Evolutionary conservation across 2,797 vertebrate species (phyloP).

Genomic region (Neostethus bicornis): DNA sequence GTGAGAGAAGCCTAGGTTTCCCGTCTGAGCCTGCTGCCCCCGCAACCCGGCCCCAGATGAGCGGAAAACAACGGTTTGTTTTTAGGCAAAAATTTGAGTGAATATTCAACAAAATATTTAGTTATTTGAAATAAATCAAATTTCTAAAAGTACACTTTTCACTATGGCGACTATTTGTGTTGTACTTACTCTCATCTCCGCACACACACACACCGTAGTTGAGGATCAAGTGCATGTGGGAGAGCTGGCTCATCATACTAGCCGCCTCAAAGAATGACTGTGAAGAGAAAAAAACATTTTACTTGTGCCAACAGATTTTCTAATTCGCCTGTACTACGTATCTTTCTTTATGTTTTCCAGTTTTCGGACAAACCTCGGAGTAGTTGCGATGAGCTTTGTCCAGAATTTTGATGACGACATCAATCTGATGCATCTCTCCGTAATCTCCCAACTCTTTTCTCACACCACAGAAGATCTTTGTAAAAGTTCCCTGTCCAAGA

Average conservation of each 20-base stretch:
- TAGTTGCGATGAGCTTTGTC: slow-evolving; percentile 93
- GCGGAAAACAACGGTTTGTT: too few relatives aligned
- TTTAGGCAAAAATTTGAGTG: too few relatives aligned
- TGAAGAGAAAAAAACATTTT: slow-evolving; percentile 1
- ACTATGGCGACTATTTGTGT: not conserved
- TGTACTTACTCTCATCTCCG: slow-evolving; percentile 91
- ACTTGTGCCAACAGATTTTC: not conserved
- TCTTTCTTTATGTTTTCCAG: not conserved
- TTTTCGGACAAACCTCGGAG: slow-evolving; percentile 85
- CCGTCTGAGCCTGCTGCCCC: too few relatives aligned
- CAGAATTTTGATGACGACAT: slow-evolving; percentile 93
- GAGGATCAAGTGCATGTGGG: slow-evolving; percentile 94
- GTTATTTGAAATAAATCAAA: too few relatives aligned
- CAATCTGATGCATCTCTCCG: slow-evolving; percentile 90
- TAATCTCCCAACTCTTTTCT: slow-evolving; percentile 92
- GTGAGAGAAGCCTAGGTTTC: too few relatives aligned
- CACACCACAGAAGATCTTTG: slow-evolving; percentile 92
- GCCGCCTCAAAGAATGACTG: slow-evolving; percentile 98
- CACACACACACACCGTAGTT: slow-evolving; percentile 96
- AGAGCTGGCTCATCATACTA: slow-evolving; percentile 99
- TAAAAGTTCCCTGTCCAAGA: slow-evolving; percentile 95
- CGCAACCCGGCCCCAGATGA: too few relatives aligned
- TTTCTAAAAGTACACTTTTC: too few relatives aligned
- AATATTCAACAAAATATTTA: too few relatives aligned
- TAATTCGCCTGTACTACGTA: not conserved